Conservation (phyloP, 2,797 vertebrate species). For the Gymnothorax javanicus region DNA sequence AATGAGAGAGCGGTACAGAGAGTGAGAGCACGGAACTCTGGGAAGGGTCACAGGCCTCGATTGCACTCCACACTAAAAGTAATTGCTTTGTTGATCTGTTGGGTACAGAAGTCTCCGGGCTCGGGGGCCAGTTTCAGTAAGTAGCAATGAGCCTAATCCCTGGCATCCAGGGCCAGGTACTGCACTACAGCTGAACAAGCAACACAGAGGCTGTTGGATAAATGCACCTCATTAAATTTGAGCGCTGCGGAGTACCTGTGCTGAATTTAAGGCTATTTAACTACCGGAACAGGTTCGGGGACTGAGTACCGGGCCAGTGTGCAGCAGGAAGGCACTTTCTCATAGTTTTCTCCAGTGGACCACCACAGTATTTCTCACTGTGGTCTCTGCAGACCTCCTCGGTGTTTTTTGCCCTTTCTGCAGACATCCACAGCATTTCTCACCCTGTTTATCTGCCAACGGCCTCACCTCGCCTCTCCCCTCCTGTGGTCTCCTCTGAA, state of each 20-base stretch:
- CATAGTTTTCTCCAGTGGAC: neutral
- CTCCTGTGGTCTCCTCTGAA: neutral
- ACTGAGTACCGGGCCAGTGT: neutral
- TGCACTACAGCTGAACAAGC: neutral
- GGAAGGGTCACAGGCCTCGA: neutral
- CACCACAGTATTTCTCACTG: neutral
- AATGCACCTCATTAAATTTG: neutral
- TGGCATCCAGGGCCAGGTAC: neutral
- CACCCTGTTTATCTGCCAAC: neutral
- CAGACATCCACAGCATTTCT: neutral
- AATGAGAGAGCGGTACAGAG: neutral
- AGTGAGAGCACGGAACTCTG: neutral
- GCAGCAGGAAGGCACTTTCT: neutral
- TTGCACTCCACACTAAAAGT: neutral
- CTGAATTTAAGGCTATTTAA: neutral
- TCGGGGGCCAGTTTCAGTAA: neutral
- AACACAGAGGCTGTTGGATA: neutral
- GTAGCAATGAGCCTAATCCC: neutral
- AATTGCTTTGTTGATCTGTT: neutral
- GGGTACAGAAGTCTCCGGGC: neutral
- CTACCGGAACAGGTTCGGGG: neutral
- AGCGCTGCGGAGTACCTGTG: neutral
- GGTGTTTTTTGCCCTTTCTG: neutral
- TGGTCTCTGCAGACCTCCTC: neutral
- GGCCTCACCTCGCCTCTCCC: neutral